These are phyloP conservation scores for Alexandromys fortis DNA, from an alignment of 2,113 vertebrate genomes.

Conservation along the genomic window DNA sequence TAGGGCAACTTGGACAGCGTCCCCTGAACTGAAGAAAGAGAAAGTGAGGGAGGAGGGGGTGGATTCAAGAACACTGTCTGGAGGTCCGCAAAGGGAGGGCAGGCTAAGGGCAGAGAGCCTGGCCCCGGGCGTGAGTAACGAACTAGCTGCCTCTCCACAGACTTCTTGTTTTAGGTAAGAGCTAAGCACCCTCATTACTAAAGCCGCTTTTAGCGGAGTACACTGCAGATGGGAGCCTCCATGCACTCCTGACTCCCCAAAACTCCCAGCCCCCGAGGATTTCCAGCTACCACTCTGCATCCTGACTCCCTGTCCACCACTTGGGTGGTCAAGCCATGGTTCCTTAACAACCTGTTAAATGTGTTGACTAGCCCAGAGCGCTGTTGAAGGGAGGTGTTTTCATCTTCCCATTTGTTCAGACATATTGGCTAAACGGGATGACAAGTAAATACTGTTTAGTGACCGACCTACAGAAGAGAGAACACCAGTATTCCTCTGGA, in stretches of 20 bases:
- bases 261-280: background rate
- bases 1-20: background rate
- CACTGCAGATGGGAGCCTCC: background rate
- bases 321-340: background rate
- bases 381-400: slow-evolving; percentile 30
- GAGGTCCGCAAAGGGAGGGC: background rate
- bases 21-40: background rate
- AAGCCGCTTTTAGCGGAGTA: background rate
- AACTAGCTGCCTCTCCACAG: background rate
- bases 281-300: background rate
- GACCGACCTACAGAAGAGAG: background rate
- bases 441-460: slow-evolving; percentile 41
- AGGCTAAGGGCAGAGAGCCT: background rate
- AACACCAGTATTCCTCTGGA: slow-evolving; percentile 23
- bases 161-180: background rate
- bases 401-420: slow-evolving; percentile 13
- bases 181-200: slow-evolving; percentile 3
- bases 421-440: background rate
- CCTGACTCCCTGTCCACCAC: background rate
- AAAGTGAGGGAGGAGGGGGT: background rate
- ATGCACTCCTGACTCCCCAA: background rate
- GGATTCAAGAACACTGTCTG: background rate
- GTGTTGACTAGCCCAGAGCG: background rate
- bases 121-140: background rate
- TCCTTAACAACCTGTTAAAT: slow-evolving; percentile 35